Conservation (phyloP, 2,797 vertebrate species). For the Sarcoramphus papa region DNA sequence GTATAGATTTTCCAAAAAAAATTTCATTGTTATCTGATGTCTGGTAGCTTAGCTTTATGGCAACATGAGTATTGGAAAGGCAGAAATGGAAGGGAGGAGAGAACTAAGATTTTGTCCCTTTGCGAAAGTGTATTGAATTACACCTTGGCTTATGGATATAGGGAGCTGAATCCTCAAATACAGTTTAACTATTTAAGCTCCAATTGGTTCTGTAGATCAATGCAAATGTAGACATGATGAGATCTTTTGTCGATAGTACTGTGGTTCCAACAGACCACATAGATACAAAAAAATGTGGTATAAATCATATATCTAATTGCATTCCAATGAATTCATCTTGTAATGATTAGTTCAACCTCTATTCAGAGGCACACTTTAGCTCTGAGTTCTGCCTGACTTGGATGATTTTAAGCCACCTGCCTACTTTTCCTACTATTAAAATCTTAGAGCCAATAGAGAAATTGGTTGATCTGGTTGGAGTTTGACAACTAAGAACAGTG, state of each 20-base stretch:
- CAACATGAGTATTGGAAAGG: background rate
- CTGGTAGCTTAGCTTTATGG: background rate
- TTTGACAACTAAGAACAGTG: background rate
- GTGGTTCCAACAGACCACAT: background rate
- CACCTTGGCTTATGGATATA: background rate
- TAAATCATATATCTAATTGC: background rate
- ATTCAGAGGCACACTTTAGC: background rate
- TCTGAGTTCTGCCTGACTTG: background rate
- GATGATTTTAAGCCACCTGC: background rate
- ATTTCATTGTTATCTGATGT: rapidly evolving
- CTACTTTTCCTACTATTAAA: background rate
- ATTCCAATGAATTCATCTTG: background rate
- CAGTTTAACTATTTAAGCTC: background rate
- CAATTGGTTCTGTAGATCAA: background rate
- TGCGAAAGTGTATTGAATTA: background rate
- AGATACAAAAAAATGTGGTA: background rate
- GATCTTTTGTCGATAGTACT: background rate
- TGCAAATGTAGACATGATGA: background rate
- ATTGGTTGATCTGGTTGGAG: background rate
- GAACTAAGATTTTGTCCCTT: background rate
- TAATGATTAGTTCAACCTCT: background rate
- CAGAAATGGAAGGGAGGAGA: background rate
- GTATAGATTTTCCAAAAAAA: background rate
- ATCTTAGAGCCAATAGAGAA: background rate
- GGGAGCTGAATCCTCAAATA: background rate